Conservation (phyloP, 2,888 invertebrate genomes). For the Drosophila pseudotalamancana region DNA sequence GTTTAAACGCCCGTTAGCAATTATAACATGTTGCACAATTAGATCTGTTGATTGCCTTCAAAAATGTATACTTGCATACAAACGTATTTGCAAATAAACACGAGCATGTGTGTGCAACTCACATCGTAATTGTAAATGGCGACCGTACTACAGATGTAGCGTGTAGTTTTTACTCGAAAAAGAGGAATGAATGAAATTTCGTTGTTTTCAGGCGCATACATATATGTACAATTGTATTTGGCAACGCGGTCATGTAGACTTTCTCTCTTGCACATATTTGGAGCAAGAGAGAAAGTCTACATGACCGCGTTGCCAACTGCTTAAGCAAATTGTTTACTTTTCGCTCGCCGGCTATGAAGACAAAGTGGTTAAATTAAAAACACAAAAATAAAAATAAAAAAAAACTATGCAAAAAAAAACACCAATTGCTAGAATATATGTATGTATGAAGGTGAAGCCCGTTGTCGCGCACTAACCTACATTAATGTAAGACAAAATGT, state of each 20-base stretch:
- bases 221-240: constrained; percentile 18
- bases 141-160: constrained; percentile 39
- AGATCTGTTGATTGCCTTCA: constrained; percentile 15
- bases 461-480: constrained; percentile 61
- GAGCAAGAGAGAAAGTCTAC: constrained; percentile 77
- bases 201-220: constrained; percentile 61
- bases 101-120: constrained; percentile 17
- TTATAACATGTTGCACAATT: constrained; percentile 36
- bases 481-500: constrained; percentile 54
- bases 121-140: constrained; percentile 59
- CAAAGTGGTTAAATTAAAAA: constrained; percentile 35
- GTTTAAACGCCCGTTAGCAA: constrained; percentile 20
- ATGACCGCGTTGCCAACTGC: constrained; percentile 59
- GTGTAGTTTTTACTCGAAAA: constrained; percentile 73
- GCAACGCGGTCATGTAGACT: neutral
- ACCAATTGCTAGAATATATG: constrained; percentile 20
- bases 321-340: constrained; percentile 65
- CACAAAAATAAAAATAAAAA: constrained; percentile 20
- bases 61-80: constrained; percentile 13
- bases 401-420: constrained; percentile 12
- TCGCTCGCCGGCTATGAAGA: constrained; percentile 41
- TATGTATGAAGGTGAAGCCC: constrained; percentile 21
- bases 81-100: neutral
- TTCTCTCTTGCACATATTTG: constrained; percentile 40
- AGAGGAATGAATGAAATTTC: constrained; percentile 79